Evolutionary conservation across 2,797 vertebrate species (phyloP).

Genomic region (Acrocephalus scirpaceus): DNA sequence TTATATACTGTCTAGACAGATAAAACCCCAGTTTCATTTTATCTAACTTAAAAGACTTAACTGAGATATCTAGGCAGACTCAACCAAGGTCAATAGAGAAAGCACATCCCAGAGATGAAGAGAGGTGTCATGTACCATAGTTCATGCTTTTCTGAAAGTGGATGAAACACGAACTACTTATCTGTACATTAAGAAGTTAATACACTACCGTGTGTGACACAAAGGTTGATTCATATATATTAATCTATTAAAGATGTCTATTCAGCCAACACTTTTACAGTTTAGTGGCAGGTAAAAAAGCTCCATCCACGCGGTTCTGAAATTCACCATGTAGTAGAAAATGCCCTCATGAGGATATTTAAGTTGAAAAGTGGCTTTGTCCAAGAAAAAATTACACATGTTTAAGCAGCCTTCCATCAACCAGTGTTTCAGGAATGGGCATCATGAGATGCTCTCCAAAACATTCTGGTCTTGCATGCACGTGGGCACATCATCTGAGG

Average conservation of each 20-base stretch:
- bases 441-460: neutral
- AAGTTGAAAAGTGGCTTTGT: neutral
- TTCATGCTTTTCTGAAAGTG: neutral
- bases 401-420: neutral
- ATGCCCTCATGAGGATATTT: neutral
- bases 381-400: neutral
- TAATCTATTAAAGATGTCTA: neutral
- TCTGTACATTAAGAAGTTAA: neutral
- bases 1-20: neutral
- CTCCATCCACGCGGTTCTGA: neutral
- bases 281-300: neutral
- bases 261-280: neutral
- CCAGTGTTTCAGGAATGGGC: neutral
- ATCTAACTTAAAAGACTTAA: neutral
- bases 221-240: neutral
- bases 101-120: neutral
- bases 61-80: neutral
- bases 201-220: neutral
- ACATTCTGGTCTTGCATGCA: neutral
- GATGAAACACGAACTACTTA: neutral
- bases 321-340: neutral
- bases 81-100: neutral
- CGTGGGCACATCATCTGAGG: neutral
- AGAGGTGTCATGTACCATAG: neutral
- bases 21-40: neutral